These are phyloP conservation scores for Cyprinodon variegatus DNA, from an alignment of 2,113 vertebrate species.

Conservation along the genomic window DNA sequence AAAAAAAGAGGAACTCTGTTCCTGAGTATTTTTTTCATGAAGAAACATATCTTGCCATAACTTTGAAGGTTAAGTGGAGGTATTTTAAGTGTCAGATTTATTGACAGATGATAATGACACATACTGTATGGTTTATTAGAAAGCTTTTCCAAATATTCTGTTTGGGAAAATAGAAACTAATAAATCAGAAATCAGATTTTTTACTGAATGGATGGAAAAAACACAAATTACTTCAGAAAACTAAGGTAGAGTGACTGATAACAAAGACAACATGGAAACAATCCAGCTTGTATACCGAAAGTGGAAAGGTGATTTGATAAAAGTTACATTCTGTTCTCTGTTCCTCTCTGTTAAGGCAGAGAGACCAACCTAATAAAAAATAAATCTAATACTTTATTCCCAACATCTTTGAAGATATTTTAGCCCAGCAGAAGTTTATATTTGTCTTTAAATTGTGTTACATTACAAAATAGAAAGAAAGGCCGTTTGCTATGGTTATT, in stretches of 20 bases:
- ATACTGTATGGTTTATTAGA: background rate
- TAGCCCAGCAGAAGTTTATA: background rate
- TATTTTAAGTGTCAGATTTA: background rate
- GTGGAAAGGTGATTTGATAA: background rate
- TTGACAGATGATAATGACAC: background rate
- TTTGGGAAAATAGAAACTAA: no score
- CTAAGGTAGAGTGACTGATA: background rate
- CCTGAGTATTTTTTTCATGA: slow-evolving; percentile 4
- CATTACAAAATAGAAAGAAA: background rate
- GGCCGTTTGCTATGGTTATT: background rate
- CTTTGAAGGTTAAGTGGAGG: background rate
- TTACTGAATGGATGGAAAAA: background rate
- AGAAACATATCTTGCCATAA: background rate
- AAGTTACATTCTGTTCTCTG: background rate
- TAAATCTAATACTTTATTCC: background rate
- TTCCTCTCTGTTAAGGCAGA: no score
- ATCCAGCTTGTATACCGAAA: background rate
- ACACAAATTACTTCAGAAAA: background rate
- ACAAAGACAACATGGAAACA: background rate
- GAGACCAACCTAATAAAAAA: no score
- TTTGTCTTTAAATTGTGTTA: background rate
- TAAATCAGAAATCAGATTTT: no score
- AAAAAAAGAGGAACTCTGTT: background rate
- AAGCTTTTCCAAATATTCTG: no score
- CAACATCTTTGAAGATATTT: background rate